Evolutionary conservation across 1,140 invertebrate genomes (phyloP).

Genomic region (Drosophila tsacasi): DNA sequence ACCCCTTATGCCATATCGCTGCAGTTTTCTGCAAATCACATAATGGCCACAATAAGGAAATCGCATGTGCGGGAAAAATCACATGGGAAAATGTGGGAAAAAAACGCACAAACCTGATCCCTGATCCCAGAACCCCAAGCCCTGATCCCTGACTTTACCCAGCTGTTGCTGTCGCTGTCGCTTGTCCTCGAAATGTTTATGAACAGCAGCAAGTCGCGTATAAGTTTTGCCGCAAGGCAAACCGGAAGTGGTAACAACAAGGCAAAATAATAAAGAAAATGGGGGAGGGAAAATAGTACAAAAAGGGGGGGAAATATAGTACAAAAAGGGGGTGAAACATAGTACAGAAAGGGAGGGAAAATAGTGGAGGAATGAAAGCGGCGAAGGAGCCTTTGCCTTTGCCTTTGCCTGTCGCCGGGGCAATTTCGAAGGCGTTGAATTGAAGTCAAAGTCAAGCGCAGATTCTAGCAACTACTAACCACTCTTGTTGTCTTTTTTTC

Average conservation of each 20-base stretch:
- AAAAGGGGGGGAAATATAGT: not conserved
- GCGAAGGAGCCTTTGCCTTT: constrained; percentile 7
- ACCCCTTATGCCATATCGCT: not conserved
- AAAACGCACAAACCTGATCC: not conserved
- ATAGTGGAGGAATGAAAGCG: not conserved
- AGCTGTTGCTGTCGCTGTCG: constrained; percentile 9
- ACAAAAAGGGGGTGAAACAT: not conserved
- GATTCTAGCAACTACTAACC: constrained; percentile 23
- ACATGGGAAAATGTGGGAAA: not conserved
- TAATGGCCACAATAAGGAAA: constrained; percentile 77
- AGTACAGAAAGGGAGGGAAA: not conserved
- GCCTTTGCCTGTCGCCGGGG: constrained; percentile 44
- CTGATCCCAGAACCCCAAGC: not conserved
- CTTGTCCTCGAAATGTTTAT: constrained; percentile 59
- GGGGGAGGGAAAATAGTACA: not conserved
- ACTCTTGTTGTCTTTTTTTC: not conserved
- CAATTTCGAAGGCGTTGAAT: constrained; percentile 73
- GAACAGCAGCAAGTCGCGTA: constrained; percentile 49
- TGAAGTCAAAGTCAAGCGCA: constrained; percentile 69
- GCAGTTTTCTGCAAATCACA: constrained; percentile 58
- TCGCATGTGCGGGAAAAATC: constrained; percentile 58
- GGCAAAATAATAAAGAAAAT: not conserved
- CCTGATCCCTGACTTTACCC: constrained; percentile 5
- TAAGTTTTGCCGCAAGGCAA: constrained; percentile 42
- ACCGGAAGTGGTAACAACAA: constrained; percentile 29